phyloP scores from a whole-genome alignment of 2,888 invertebrate genomes.

The Scaptomyza reducta region DNA sequence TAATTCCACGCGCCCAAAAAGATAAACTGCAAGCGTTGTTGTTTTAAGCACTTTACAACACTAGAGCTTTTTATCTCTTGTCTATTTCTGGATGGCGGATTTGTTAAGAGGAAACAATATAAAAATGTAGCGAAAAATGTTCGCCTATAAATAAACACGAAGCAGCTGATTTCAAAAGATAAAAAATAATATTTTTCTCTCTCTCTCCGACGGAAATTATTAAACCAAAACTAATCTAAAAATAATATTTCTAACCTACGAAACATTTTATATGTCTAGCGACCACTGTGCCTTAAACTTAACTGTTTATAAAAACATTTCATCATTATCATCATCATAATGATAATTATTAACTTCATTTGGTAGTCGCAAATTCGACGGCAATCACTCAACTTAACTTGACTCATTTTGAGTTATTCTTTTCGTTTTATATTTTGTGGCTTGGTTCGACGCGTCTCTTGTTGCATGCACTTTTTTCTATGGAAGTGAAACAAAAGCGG shows the following conservation, averaged over 20 bases:
- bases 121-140: slow-evolving; percentile 3
- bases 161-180: neutral
- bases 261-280: neutral
- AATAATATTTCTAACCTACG: neutral
- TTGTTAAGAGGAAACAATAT: slow-evolving; percentile 9
- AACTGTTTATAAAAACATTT: slow-evolving; percentile 7
- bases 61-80: slow-evolving; percentile 24
- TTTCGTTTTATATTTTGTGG: slow-evolving; percentile 22
- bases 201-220: slow-evolving; percentile 6
- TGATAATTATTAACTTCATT: neutral
- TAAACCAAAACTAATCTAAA: neutral
- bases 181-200: neutral
- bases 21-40: slow-evolving; percentile 27
- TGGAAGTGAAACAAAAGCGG: slow-evolving; percentile 77
- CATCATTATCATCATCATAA: slow-evolving; percentile 1
- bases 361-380: slow-evolving; percentile 19
- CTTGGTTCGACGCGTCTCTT: slow-evolving; percentile 73
- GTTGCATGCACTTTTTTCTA: slow-evolving; percentile 77
- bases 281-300: slow-evolving; percentile 1
- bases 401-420: slow-evolving; percentile 24
- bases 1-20: slow-evolving; percentile 28
- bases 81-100: slow-evolving; percentile 36
- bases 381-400: slow-evolving; percentile 37
- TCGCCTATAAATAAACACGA: slow-evolving; percentile 13
- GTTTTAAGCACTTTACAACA: slow-evolving; percentile 27